These are phyloP conservation scores for Drepanosiphum platanoidis DNA, from an alignment of 2,888 invertebrate genomes.

Conservation along the genomic window DNA sequence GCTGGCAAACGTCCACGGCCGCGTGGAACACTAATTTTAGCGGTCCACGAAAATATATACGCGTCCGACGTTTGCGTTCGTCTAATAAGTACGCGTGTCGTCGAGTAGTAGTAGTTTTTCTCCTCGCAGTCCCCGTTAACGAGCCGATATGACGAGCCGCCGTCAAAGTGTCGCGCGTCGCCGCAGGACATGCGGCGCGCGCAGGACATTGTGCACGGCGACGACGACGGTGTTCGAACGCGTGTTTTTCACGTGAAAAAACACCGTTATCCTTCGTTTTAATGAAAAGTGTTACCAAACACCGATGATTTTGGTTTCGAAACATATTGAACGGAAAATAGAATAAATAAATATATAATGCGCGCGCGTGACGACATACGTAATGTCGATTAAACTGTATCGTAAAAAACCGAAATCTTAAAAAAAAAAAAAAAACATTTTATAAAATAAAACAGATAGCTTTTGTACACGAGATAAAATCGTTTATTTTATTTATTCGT, in stretches of 20 bases:
- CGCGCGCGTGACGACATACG: no score
- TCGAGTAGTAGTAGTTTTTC: constrained; percentile 1
- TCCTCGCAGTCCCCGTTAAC: constrained; percentile 6
- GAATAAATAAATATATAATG: no score
- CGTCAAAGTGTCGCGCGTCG: background rate
- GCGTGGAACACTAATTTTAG: constrained; percentile 34
- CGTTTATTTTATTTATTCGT: no score
- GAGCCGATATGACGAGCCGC: background rate
- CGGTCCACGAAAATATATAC: constrained; percentile 13
- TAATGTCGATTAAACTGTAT: no score
- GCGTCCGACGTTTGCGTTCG: constrained; percentile 18
- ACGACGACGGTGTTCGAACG: background rate
- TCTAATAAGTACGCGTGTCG: background rate
- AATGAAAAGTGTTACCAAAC: no score
- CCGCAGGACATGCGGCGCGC: background rate
- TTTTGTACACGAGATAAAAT: no score
- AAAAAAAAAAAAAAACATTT: no score
- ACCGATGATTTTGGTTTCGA: no score
- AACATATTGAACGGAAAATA: no score
- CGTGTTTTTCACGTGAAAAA: background rate
- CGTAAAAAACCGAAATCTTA: no score
- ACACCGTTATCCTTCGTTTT: no score
- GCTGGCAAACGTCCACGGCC: constrained; percentile 36
- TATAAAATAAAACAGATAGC: no score
- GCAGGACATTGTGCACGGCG: background rate